Evolutionary conservation across 2,797 vertebrate genomes (phyloP).

Genomic region (Gobio occitaniae): DNA sequence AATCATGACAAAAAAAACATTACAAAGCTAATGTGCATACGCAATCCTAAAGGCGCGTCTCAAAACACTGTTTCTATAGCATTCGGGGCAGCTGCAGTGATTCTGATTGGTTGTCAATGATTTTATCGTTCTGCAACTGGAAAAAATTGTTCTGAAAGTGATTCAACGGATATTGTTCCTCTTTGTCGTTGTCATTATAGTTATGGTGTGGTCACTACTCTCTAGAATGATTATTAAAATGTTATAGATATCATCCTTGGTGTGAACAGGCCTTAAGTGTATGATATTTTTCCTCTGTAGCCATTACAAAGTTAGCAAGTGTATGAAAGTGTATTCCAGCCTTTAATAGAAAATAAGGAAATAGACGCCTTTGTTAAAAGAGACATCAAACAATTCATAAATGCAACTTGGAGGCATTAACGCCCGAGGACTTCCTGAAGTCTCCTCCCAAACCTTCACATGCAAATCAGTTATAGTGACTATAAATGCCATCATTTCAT

Average conservation of each 20-base stretch:
- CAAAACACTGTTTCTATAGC: too few species aligned
- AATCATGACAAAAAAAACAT: too few species aligned
- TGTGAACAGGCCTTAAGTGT: background rate
- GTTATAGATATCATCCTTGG: background rate
- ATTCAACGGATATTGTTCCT: background rate
- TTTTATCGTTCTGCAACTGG: too few species aligned
- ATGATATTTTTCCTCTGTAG: background rate
- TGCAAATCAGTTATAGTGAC: slow-evolving; percentile 18
- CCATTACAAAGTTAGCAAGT: too few species aligned
- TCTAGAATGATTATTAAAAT: background rate
- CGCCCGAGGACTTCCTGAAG: slow-evolving; percentile 13
- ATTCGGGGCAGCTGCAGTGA: background rate
- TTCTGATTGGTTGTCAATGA: background rate
- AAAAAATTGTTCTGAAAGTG: background rate
- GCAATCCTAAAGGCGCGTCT: too few species aligned
- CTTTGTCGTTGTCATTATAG: background rate
- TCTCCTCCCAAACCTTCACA: background rate
- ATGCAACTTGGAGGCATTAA: slow-evolving; percentile 24
- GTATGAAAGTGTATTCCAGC: background rate
- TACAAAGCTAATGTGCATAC: too few species aligned
- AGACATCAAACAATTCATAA: background rate
- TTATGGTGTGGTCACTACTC: background rate
- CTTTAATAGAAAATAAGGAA: background rate
- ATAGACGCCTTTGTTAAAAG: slow-evolving; percentile 15
- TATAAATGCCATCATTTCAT: slow-evolving; percentile 5